Evolutionary conservation across 2,888 invertebrate species (phyloP).

Genomic region (Apamea anceps): DNA sequence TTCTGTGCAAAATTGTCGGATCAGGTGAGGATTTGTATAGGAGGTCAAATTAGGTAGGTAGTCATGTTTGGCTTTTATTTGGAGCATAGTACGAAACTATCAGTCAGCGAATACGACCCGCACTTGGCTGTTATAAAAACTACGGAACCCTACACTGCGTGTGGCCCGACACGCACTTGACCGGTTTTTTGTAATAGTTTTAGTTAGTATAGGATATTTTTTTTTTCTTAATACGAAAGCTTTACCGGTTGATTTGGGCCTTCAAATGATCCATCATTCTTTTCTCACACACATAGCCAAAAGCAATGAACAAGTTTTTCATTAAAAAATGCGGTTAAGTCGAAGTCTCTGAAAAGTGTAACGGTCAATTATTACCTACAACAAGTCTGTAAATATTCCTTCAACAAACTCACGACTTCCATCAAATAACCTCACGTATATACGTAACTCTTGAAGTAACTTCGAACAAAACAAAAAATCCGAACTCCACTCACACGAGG

Average conservation of each 20-base stretch:
- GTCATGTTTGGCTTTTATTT: no score
- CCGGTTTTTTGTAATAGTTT: no score
- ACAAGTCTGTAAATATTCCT: constrained; percentile 1
- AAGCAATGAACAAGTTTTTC: neutral
- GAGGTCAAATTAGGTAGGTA: no score
- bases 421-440: constrained; percentile 11
- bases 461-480: constrained; percentile 9
- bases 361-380: neutral
- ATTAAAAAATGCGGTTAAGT: neutral
- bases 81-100: no score
- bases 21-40: no score
- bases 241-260: neutral
- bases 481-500: constrained; percentile 13
- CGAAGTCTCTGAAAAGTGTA: neutral
- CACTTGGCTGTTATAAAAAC: no score
- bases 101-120: no score
- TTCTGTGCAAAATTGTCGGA: no score
- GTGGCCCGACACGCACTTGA: no score
- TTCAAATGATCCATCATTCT: neutral
- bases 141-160: no score
- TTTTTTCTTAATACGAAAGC: neutral
- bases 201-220: no score
- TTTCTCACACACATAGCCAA: neutral
- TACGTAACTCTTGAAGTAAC: constrained; percentile 10
- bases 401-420: neutral